phyloP scores from a whole-genome alignment of 2,797 vertebrate species.

The Sitta carolinensis region DNA sequence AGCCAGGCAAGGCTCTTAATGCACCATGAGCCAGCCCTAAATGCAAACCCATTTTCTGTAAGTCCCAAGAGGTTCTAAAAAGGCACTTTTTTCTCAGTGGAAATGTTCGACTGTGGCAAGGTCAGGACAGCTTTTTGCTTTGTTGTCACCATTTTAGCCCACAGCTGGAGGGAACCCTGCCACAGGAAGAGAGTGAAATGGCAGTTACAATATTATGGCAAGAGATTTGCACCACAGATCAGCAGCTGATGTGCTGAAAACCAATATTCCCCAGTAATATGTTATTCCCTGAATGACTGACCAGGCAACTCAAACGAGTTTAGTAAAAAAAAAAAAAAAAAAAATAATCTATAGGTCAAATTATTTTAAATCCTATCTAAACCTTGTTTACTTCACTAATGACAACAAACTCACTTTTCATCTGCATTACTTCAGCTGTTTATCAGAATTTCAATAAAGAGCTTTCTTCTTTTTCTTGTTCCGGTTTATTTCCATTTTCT shows the following conservation, averaged over 20 bases:
- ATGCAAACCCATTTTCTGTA: background rate
- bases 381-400: background rate
- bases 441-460: background rate
- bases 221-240: accelerated
- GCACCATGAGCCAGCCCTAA: background rate
- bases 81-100: background rate
- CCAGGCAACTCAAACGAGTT: background rate
- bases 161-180: background rate
- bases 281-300: background rate
- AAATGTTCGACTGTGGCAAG: background rate
- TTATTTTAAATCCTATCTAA: background rate
- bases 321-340: background rate
- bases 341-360: background rate
- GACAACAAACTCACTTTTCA: background rate
- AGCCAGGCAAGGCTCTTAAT: background rate
- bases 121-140: background rate
- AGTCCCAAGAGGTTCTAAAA: background rate
- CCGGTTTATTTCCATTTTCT: background rate
- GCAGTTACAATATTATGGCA: background rate
- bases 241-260: background rate
- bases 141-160: background rate
- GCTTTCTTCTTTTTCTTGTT: background rate
- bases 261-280: background rate
- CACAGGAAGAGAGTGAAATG: background rate
- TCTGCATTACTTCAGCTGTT: background rate